Percentiles rank a stretch among this genome's conserved stretches.
phyloP scores from a whole-genome alignment of 2,888 invertebrate species.

The Petrophora chlorosata region DNA sequence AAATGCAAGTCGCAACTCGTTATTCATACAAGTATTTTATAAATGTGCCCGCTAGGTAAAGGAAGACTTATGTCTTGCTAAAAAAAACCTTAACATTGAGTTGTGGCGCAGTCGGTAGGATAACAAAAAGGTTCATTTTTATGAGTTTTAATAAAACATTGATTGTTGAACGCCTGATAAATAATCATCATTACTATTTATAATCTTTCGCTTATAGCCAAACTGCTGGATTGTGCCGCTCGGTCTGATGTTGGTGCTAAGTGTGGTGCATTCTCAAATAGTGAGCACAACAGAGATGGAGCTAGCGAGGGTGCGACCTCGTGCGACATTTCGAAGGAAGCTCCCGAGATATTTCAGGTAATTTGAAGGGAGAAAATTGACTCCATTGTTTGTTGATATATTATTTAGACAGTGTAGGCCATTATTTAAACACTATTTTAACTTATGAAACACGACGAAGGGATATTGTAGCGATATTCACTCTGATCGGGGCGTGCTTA shows the following conservation, averaged over 20 bases:
- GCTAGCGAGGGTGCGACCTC: conserved; percentile 69
- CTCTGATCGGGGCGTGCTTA: conserved; percentile 1
- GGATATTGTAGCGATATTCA: not conserved
- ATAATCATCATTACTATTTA: no score
- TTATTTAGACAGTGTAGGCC: not conserved
- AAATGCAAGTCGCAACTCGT: no score
- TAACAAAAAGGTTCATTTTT: no score
- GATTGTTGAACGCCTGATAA: no score
- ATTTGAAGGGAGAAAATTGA: no score
- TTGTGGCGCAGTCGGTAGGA: not conserved
- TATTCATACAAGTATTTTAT: no score
- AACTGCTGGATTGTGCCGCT: conserved; percentile 75
- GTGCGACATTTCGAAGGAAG: conserved; percentile 66
- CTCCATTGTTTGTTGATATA: no score
- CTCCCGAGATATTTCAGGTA: conserved; percentile 75
- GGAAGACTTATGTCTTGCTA: no score
- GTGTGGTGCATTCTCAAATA: conserved; percentile 78
- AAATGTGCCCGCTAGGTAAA: no score
- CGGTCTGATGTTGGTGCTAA: conserved; percentile 73
- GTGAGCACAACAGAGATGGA: conserved; percentile 81
- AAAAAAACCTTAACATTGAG: no score
- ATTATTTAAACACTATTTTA: no score
- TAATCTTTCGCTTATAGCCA: conserved; percentile 58
- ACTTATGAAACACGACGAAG: not conserved
- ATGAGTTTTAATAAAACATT: no score